These are phyloP conservation scores for Icerya purchasi DNA, from an alignment of 2,888 invertebrate genomes.

Conservation along the genomic window DNA sequence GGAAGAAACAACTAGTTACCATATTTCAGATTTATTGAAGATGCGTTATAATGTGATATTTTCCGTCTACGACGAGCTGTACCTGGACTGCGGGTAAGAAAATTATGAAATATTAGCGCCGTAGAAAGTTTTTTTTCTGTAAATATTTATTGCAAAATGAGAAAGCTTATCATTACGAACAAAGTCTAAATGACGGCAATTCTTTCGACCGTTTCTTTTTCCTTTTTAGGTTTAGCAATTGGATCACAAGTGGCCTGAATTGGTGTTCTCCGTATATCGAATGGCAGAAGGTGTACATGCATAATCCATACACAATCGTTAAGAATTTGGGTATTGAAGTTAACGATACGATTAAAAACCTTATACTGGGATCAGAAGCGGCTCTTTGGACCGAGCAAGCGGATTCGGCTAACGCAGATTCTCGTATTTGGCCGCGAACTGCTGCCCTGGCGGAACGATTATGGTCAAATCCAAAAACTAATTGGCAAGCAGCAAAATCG, in stretches of 20 bases:
- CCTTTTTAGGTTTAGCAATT: slow-evolving; percentile 44
- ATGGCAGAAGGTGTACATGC: slow-evolving; percentile 70
- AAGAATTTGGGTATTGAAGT: slow-evolving; percentile 20
- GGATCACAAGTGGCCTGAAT: slow-evolving; percentile 62
- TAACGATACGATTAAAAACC: slow-evolving; percentile 29
- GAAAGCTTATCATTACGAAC: no score
- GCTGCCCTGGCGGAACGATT: slow-evolving; percentile 65
- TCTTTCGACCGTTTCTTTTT: no score
- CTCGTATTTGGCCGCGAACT: slow-evolving; percentile 60
- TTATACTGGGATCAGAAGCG: slow-evolving; percentile 48
- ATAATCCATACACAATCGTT: slow-evolving; percentile 38
- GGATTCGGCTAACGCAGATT: slow-evolving; percentile 32
- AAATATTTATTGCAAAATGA: no score
- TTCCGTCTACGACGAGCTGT: slow-evolving; percentile 49
- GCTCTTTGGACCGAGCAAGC: slow-evolving; percentile 66
- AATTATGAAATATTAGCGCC: no score
- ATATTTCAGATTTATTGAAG: slow-evolving; percentile 40
- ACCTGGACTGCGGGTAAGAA: slow-evolving; percentile 13
- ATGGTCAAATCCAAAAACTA: slow-evolving; percentile 46
- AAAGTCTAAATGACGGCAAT: no score
- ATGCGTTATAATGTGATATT: slow-evolving; percentile 56
- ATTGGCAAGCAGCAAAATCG: slow-evolving; percentile 47
- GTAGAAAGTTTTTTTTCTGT: no score
- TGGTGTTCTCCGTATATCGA: slow-evolving; percentile 82
- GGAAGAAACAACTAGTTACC: slow-evolving; percentile 44